phyloP scores from a whole-genome alignment of 2,113 vertebrate species.

The Gila orcuttii region DNA sequence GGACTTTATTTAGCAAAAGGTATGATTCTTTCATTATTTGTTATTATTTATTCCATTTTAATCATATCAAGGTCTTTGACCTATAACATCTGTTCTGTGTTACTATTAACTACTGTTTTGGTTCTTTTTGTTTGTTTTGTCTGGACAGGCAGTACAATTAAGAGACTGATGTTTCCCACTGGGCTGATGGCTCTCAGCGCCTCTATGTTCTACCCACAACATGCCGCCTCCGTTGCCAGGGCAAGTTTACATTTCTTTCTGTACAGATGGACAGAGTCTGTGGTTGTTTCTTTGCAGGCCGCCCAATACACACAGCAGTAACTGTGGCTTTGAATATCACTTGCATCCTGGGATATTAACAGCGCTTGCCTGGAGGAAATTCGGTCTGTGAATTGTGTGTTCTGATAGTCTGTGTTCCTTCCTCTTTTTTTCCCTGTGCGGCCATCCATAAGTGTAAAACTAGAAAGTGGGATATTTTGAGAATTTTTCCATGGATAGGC shows the following conservation, averaged over 20 bases:
- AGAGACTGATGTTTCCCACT: conserved; percentile 84
- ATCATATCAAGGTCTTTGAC: neutral
- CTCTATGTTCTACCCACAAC: conserved; percentile 92
- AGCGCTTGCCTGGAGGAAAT: conserved; percentile 48
- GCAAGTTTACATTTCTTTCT: conserved; percentile 68
- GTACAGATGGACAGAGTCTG: neutral
- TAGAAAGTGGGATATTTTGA: conserved; percentile 36
- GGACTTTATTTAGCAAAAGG: conserved; percentile 91
- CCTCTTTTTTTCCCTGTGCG: conserved; percentile 52
- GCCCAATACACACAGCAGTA: neutral
- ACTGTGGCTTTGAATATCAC: neutral
- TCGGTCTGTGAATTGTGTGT: conserved; percentile 58
- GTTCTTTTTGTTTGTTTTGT: conserved; percentile 32
- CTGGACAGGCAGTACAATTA: conserved; percentile 84
- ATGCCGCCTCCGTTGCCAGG: conserved; percentile 81
- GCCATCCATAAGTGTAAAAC: conserved; percentile 18
- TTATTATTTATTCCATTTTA: neutral
- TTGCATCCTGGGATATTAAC: neutral
- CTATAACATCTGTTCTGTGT: neutral
- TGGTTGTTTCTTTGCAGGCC: neutral
- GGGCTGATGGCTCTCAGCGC: conserved; percentile 85
- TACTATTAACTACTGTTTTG: neutral
- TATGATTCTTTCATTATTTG: conserved; percentile 50
- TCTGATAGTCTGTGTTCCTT: conserved; percentile 39
- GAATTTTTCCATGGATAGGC: conserved; percentile 22